phyloP scores from a whole-genome alignment of 2,113 vertebrate genomes.

The Willisornis vidua region DNA sequence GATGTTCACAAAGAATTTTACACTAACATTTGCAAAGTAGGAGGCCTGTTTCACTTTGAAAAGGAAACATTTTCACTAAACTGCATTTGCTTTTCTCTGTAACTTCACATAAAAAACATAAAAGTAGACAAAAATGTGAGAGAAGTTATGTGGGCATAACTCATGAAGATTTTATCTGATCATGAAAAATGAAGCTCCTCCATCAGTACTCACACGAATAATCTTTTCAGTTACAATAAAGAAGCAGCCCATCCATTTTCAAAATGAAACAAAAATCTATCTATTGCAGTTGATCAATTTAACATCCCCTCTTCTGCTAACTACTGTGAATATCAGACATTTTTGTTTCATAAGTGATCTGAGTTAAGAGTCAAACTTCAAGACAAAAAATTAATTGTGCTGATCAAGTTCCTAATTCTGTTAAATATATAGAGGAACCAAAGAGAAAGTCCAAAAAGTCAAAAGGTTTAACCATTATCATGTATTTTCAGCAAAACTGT shows the following conservation, averaged over 20 bases:
- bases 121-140: not conserved
- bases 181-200: not conserved
- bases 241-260: not conserved
- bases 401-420: not conserved
- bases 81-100: not conserved
- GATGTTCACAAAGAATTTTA: not conserved
- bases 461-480: not conserved
- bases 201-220: not conserved
- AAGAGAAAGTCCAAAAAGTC: not conserved
- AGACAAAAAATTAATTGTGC: not conserved
- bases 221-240: not conserved
- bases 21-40: not conserved
- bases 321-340: not conserved
- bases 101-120: not conserved
- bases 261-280: not conserved
- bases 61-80: not conserved
- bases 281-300: not conserved
- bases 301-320: not conserved
- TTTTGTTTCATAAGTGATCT: not conserved
- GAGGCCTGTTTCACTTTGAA: not conserved
- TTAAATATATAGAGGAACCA: not conserved
- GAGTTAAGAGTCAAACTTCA: not conserved
- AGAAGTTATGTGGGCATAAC: not conserved
- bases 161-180: not conserved
- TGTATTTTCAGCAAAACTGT: fast-evolving